Conservation (phyloP, 2,113 vertebrate genomes). For the Megalops atlanticus region DNA sequence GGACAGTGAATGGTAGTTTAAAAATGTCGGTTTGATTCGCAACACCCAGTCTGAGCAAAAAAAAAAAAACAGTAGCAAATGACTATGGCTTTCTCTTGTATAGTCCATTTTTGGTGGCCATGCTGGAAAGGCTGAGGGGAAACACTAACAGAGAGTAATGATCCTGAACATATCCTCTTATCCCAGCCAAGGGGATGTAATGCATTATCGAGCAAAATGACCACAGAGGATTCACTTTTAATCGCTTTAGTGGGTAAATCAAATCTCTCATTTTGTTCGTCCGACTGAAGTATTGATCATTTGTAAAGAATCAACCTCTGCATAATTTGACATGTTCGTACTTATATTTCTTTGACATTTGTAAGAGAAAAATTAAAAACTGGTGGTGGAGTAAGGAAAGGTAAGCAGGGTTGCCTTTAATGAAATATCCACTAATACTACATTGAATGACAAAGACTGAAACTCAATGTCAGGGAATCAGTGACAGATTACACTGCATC, state of each 20-base stretch:
- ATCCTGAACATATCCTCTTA: conserved; percentile 14
- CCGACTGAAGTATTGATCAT: background rate
- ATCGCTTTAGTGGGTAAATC: background rate
- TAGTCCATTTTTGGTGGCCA: background rate
- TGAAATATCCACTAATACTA: no score
- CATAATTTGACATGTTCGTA: background rate
- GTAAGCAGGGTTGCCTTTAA: no score
- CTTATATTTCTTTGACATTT: background rate
- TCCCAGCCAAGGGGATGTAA: no score
- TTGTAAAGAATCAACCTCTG: background rate
- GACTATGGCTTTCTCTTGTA: no score
- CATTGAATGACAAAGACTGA: no score
- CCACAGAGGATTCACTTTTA: background rate
- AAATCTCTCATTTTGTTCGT: background rate
- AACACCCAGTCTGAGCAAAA: no score
- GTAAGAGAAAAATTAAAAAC: background rate
- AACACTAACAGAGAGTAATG: background rate
- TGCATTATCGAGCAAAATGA: background rate
- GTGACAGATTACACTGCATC: no score
- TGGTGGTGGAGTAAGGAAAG: background rate
- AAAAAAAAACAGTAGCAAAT: no score
- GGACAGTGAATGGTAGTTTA: no score
- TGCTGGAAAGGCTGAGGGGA: background rate
- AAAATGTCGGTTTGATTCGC: no score
- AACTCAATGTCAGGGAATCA: no score